Evolutionary conservation across 2,797 vertebrate genomes (phyloP).

Genomic region (Gadopsis marmoratus): DNA sequence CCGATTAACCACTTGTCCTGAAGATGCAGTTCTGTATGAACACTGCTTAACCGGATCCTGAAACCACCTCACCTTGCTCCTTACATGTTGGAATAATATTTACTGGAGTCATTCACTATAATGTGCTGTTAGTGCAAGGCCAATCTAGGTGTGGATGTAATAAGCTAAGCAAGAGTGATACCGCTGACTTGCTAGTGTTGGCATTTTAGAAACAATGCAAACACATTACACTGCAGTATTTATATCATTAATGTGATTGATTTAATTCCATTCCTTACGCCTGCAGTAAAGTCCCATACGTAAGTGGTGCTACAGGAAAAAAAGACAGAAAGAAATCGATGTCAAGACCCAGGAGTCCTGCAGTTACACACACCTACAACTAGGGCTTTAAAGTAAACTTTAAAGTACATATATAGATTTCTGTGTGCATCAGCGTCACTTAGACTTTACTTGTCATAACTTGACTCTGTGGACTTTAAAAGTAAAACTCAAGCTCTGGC

Average conservation of each 20-base stretch:
- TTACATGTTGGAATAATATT: background rate
- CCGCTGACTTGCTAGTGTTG: constrained; percentile 4
- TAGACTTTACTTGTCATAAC: background rate
- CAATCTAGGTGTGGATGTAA: background rate
- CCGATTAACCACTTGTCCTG: background rate
- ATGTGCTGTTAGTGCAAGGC: background rate
- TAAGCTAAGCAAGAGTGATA: constrained; percentile 6
- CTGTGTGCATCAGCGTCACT: background rate
- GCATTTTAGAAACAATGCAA: constrained; percentile 27
- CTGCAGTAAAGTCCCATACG: constrained; percentile 8
- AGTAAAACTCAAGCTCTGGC: background rate
- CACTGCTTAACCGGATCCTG: background rate
- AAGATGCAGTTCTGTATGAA: background rate
- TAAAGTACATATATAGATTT: background rate
- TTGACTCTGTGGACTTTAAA: background rate
- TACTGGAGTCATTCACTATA: background rate
- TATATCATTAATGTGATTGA: constrained; percentile 17
- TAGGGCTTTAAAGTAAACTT: constrained; percentile 10
- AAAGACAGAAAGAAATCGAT: background rate
- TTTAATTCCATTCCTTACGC: background rate
- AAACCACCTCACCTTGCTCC: background rate
- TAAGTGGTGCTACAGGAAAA: background rate
- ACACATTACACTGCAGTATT: constrained; percentile 34
- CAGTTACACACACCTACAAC: background rate
- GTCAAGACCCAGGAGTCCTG: constrained; percentile 12